phyloP scores from a whole-genome alignment of 2,888 invertebrate species.

The Drosophila incognita region DNA sequence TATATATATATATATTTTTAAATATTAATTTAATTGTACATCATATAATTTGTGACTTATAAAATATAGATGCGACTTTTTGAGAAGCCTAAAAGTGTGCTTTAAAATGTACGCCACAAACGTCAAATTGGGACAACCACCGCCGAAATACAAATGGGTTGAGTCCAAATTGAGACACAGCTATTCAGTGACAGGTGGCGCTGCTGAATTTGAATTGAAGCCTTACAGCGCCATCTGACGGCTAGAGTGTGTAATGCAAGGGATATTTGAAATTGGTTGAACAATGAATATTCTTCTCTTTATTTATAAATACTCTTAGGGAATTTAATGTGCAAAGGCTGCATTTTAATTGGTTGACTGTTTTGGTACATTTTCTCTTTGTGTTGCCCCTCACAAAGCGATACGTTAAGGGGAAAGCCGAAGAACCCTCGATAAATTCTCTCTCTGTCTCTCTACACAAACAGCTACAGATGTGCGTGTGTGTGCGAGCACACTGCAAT shows the following conservation, averaged over 20 bases:
- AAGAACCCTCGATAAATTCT: background rate
- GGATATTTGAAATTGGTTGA: background rate
- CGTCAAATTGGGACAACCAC: background rate
- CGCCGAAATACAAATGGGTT: background rate
- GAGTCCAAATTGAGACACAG: background rate
- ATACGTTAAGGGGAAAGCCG: background rate
- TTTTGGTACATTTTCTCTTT: slow-evolving; percentile 25
- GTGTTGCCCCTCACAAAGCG: slow-evolving; percentile 25
- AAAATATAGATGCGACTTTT: too few species aligned
- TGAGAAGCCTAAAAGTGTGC: background rate
- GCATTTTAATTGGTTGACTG: slow-evolving; percentile 20
- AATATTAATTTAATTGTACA: background rate
- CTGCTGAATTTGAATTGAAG: background rate
- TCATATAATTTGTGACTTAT: background rate
- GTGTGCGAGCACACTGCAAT: background rate
- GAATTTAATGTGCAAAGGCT: background rate
- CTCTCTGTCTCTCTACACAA: background rate
- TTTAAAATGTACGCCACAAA: slow-evolving; percentile 6
- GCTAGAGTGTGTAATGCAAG: background rate
- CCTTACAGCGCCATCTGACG: slow-evolving; percentile 17
- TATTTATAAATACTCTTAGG: background rate
- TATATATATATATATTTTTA: background rate
- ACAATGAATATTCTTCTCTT: slow-evolving; percentile 12
- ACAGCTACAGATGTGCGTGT: background rate
- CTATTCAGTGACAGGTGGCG: slow-evolving; percentile 14